A percentile compares a stretch with the other conserved stretches of the same genome.
These are phyloP conservation scores for Clistopyga incitator DNA, from an alignment of 2,888 invertebrate genomes.

Conservation along the genomic window DNA sequence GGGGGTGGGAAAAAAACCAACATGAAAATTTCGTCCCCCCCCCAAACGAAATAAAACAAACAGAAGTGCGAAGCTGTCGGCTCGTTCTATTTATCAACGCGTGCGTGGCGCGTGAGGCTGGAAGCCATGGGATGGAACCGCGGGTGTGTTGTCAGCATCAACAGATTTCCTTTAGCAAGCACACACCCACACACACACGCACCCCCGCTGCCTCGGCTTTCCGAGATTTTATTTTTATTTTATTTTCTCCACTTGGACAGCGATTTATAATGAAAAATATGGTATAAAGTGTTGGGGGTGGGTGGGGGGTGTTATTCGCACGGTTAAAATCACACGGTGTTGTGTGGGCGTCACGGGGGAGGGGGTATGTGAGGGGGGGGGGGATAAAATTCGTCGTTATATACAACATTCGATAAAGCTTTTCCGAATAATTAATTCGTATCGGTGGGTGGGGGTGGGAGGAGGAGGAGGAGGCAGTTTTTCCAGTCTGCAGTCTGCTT, in stretches of 20 bases:
- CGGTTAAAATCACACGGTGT: too few species aligned
- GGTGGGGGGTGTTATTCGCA: too few species aligned
- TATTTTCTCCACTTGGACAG: neutral
- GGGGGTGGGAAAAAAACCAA: neutral
- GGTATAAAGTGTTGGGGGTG: conserved; percentile 32
- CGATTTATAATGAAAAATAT: conserved; percentile 59
- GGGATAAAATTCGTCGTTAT: neutral
- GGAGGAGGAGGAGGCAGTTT: conserved; percentile 5
- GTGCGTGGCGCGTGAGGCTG: conserved; percentile 48
- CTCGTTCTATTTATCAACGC: conserved; percentile 61
- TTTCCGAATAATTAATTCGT: conserved; percentile 68
- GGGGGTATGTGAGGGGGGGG: too few species aligned
- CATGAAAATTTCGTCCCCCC: conserved; percentile 33
- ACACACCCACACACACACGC: too few species aligned
- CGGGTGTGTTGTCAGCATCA: conserved; percentile 39
- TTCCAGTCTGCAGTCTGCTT: conserved; percentile 14
- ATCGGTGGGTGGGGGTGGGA: conserved; percentile 39
- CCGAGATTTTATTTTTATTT: conserved; percentile 18
- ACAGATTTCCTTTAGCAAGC: conserved; percentile 49
- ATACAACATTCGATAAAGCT: conserved; percentile 59
- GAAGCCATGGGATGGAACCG: conserved; percentile 8
- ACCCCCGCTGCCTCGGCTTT: conserved; percentile 12
- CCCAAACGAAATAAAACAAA: conserved; percentile 33
- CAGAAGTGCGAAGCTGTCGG: conserved; percentile 23
- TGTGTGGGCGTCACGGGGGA: too few species aligned